Percentiles rank a stretch among this genome's conserved stretches.
Evolutionary conservation across 2,797 vertebrate genomes (phyloP).

Genomic region (Esox lucius): DNA sequence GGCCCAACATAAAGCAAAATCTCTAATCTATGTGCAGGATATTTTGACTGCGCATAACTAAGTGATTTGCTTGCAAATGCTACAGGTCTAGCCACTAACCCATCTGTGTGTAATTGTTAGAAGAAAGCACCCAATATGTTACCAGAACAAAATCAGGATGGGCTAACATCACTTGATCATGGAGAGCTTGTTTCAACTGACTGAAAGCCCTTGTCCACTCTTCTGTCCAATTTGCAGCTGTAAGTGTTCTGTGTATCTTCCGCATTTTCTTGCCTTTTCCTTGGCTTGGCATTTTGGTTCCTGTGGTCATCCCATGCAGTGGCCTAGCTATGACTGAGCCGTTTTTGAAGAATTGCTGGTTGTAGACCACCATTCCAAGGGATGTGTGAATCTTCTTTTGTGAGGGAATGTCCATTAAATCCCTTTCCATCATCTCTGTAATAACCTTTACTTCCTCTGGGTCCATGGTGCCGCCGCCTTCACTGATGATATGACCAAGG

Average conservation of each 20-base stretch:
- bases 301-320: slow-evolving; percentile 18
- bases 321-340: slow-evolving; percentile 20
- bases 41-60: background rate
- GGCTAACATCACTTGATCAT: background rate
- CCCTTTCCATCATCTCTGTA: slow-evolving; percentile 7
- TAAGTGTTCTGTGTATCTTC: background rate
- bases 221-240: slow-evolving; percentile 15
- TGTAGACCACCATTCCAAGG: slow-evolving; percentile 28
- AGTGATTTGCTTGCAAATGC: slow-evolving; percentile 10
- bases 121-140: slow-evolving; percentile 19
- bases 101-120: slow-evolving; percentile 5
- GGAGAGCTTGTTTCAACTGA: slow-evolving; percentile 8
- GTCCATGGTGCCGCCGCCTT: slow-evolving; percentile 21
- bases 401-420: slow-evolving; percentile 25
- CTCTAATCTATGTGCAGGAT: slow-evolving; percentile 5
- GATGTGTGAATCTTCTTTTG: slow-evolving; percentile 29
- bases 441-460: slow-evolving; percentile 25
- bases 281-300: background rate
- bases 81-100: background rate
- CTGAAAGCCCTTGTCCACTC: slow-evolving; percentile 6
- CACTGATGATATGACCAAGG: slow-evolving; percentile 22
- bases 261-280: slow-evolving; percentile 12
- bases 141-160: slow-evolving; percentile 19
- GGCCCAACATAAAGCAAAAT: background rate
- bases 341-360: slow-evolving; percentile 25